Evolutionary conservation across 1,140 invertebrate genomes (phyloP), one percentile per base, ranked within the genome.

Genomic region (Cylas formicarius): DNA sequence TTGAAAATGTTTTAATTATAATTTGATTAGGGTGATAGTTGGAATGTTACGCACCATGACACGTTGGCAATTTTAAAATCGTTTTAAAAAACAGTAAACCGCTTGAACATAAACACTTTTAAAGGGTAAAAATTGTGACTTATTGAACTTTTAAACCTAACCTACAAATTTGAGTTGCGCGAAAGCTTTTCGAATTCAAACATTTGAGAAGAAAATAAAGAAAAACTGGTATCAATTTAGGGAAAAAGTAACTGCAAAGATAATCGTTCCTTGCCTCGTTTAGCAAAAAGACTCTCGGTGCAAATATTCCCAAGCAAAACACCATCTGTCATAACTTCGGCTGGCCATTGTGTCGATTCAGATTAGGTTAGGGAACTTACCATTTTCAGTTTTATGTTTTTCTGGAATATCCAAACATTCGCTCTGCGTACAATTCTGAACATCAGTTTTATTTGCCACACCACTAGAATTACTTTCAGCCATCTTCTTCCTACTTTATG

Each of bases 401-500:
- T 53, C 50, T 17, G 14, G 33, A 29, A 36, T 29, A 22, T 53
- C 48, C 11, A 18, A 50, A 46, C 33, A 39, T 35, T 48, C 48
- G 22, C 28, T 34, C 50, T 47, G 53, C 24, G 31, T 46, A 50
- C 52, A 50, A 39, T 48, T 56, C 39, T 53, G 51, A 34, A 40
- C 48, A 56, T 55, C 62, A 55, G 52, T 47, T 44, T 43, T 57
- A 56, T 56, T 61, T 52, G 37, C 51, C 44, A 52, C 53, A 36
- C 44, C 39, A 51, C 48, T 56, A 43, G 48, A 48, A 58, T 51
- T 56, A 53, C 53, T 49, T 55, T 63, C 63, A 40, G 63, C 61
- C 63, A 65, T 65, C 47, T 62, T 62, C 45, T 48, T 46, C 50
- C 55, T 52, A 61, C 52, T 58, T 62, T 56, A 18, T 14, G 20